These are phyloP conservation scores for Acronicta alni DNA, from an alignment of 2,888 invertebrate species.

Conservation along the genomic window DNA sequence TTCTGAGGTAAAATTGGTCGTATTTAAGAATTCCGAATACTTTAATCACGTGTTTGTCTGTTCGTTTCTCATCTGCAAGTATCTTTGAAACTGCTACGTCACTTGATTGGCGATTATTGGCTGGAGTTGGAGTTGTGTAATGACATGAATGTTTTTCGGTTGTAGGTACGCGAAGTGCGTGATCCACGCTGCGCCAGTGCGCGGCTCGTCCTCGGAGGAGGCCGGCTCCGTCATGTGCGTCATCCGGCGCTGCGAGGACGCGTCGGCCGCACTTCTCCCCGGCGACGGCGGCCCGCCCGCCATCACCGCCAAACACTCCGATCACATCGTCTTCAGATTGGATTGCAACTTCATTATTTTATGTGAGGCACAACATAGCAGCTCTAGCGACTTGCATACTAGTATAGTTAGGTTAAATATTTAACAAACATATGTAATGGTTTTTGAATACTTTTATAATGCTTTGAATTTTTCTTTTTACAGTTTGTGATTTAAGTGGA, in stretches of 20 bases:
- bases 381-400: background rate
- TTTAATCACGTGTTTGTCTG: background rate
- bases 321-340: conserved; percentile 97
- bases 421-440: no score
- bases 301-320: conserved; percentile 92
- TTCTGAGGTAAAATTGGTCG: no score
- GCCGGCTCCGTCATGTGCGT: conserved; percentile 90
- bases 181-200: conserved; percentile 91
- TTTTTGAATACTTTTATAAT: conserved; percentile 7
- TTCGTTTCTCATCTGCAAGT: no score
- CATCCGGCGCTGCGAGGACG: conserved; percentile 90
- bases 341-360: conserved; percentile 96
- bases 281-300: conserved; percentile 87
- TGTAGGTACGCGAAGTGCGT: conserved; percentile 92
- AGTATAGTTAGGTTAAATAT: background rate
- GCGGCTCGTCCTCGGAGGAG: conserved; percentile 89
- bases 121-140: conserved; percentile 3
- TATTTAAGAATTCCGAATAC: background rate
- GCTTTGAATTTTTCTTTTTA: conserved; percentile 57
- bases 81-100: conserved; percentile 1
- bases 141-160: conserved; percentile 7
- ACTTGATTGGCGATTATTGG: background rate
- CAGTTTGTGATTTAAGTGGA: conserved; percentile 92
- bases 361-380: conserved; percentile 77
- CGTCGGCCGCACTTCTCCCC: conserved; percentile 88